Conservation (phyloP, 2,888 invertebrate genomes). For the Acanthococcus lagerstroemiae region DNA sequence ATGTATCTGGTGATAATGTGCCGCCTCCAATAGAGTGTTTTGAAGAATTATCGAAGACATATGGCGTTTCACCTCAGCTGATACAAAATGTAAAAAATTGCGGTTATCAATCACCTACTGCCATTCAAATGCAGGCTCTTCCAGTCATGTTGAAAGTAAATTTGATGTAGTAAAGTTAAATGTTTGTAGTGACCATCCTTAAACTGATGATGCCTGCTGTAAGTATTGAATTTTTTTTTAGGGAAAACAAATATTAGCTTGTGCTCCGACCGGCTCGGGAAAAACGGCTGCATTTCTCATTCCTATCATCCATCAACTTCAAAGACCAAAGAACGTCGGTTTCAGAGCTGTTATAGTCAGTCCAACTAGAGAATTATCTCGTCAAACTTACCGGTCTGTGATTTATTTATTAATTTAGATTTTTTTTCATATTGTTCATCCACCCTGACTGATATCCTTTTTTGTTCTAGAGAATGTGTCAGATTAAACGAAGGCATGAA, state of each 20-base stretch:
- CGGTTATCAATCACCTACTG: conserved; percentile 68
- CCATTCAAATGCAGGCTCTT: conserved; percentile 86
- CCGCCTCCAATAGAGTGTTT: conserved; percentile 66
- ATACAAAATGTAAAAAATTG: conserved; percentile 58
- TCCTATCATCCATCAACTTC: conserved; percentile 71
- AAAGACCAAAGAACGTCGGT: conserved; percentile 59
- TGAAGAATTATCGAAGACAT: conserved; percentile 49
- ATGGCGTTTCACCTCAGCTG: conserved; percentile 51
- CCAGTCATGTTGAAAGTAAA: conserved; percentile 72
- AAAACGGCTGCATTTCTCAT: conserved; percentile 91
- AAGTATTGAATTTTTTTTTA: conserved; percentile 11
- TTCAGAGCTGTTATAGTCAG: conserved; percentile 79
- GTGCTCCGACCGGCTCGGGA: conserved; percentile 95
- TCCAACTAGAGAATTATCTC: conserved; percentile 87
- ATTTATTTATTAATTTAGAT: background rate
- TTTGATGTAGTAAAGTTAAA: conserved; percentile 10
- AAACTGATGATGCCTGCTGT: background rate
- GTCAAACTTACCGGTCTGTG: conserved; percentile 55
- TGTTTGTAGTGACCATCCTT: background rate
- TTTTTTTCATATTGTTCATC: background rate
- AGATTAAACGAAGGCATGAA: conserved; percentile 63
- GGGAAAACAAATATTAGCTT: conserved; percentile 74
- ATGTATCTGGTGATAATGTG: conserved; percentile 66
- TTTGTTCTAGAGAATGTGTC: conserved; percentile 45
- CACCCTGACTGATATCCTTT: no score